Percentiles rank a stretch among this genome's conserved stretches.
Evolutionary conservation across 2,888 invertebrate genomes (phyloP).

Genomic region (Plebejus anna): DNA sequence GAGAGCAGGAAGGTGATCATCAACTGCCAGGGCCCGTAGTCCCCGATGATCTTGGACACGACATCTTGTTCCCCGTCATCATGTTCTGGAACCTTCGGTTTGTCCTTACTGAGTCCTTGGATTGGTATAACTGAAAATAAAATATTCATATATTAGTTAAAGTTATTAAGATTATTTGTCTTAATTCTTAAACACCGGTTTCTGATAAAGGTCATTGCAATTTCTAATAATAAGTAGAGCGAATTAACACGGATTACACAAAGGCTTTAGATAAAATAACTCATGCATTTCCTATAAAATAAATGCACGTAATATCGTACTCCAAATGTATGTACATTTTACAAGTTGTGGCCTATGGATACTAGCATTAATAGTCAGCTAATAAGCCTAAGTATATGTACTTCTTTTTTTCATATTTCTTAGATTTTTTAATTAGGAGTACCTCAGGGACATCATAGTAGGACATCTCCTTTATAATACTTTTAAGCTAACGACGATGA

Average conservation of each 20-base stretch:
- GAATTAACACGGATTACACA: not conserved
- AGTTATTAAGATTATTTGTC: too few species aligned
- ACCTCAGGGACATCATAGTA: not conserved
- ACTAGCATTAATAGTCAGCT: not conserved
- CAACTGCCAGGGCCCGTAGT: slow-evolving; percentile 88
- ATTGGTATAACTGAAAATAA: slow-evolving; percentile 64
- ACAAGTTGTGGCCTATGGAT: not conserved
- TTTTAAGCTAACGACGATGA: not conserved
- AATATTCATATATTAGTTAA: not conserved
- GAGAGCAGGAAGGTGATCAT: slow-evolving; percentile 86
- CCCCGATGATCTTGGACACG: slow-evolving; percentile 84
- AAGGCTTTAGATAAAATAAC: slow-evolving; percentile 1
- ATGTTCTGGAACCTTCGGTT: slow-evolving; percentile 46
- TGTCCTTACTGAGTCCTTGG: slow-evolving; percentile 57
- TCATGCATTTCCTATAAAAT: not conserved
- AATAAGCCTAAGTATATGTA: not conserved
- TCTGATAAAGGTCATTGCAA: not conserved
- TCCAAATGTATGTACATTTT: not conserved
- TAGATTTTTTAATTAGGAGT: not conserved
- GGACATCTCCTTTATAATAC: too few species aligned
- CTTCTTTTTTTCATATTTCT: not conserved
- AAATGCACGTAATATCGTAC: not conserved
- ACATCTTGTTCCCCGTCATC: slow-evolving; percentile 79
- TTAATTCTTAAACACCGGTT: not conserved
- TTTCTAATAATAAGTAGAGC: not conserved